These are phyloP conservation scores for Charanyca ferruginea DNA, from an alignment of 2,888 invertebrate species.

Conservation along the genomic window DNA sequence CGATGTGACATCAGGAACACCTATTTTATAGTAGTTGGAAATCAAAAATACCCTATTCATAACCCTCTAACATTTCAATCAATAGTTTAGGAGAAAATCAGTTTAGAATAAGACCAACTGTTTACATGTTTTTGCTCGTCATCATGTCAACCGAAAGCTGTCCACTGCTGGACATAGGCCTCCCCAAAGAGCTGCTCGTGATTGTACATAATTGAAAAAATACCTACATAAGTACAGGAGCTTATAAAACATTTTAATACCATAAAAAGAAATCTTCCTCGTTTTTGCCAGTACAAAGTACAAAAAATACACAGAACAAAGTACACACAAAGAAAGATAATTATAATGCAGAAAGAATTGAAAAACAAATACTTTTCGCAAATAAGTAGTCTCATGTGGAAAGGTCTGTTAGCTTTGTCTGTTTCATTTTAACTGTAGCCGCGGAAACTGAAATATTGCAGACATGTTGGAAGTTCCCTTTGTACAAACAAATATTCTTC, in stretches of 20 bases:
- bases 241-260: neutral
- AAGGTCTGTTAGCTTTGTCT: slow-evolving; percentile 11
- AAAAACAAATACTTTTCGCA: slow-evolving; percentile 20
- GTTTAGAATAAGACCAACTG: too few relatives aligned
- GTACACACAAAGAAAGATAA: slow-evolving; percentile 4
- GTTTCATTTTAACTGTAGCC: slow-evolving; percentile 8
- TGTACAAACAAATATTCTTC: slow-evolving; percentile 10
- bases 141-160: too few relatives aligned
- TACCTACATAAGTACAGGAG: neutral
- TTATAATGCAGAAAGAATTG: slow-evolving; percentile 16
- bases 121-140: too few relatives aligned
- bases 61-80: too few relatives aligned
- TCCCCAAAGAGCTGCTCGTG: too few relatives aligned
- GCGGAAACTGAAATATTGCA: slow-evolving; percentile 32
- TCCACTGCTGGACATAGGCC: too few relatives aligned
- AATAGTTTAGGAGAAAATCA: too few relatives aligned
- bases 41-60: too few relatives aligned
- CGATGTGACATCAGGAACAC: too few relatives aligned
- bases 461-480: slow-evolving; percentile 27
- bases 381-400: slow-evolving; percentile 7
- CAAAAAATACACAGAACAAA: neutral
- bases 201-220: neutral
- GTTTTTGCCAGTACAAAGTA: neutral
- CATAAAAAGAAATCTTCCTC: neutral
- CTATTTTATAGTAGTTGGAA: too few relatives aligned